phyloP scores from a whole-genome alignment of 2,113 vertebrate genomes.

The Rana temporaria region DNA sequence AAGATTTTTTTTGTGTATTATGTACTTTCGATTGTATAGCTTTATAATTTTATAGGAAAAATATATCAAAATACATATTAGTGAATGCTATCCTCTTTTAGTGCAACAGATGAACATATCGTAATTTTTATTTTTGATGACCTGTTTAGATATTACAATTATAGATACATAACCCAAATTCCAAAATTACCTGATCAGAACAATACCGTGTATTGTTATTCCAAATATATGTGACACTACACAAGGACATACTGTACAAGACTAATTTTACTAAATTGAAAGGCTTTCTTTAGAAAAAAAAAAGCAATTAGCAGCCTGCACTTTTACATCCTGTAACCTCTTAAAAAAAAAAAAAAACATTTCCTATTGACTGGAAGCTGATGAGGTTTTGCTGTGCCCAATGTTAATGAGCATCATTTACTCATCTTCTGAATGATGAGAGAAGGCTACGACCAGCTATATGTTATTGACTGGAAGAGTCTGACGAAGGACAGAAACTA shows the following conservation, averaged over 20 bases:
- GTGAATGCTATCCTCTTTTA: too few species aligned
- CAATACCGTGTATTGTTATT: too few species aligned
- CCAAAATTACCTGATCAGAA: too few species aligned
- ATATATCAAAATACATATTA: too few species aligned
- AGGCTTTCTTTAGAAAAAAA: slow-evolving; percentile 5
- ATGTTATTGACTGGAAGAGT: slow-evolving; percentile 33
- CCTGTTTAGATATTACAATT: too few species aligned
- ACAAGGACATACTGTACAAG: background rate
- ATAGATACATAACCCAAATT: too few species aligned
- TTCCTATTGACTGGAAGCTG: slow-evolving; percentile 45
- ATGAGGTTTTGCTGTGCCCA: slow-evolving; percentile 33
- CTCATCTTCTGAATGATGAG: slow-evolving; percentile 45
- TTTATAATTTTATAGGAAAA: too few species aligned
- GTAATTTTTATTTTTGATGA: too few species aligned
- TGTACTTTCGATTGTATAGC: too few species aligned
- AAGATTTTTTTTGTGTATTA: too few species aligned
- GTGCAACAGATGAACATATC: too few species aligned
- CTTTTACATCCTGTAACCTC: slow-evolving; percentile 44
- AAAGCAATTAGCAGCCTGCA: slow-evolving; percentile 21
- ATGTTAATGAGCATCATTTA: slow-evolving; percentile 50
- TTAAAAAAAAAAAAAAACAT: slow-evolving; percentile 40
- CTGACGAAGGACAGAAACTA: slow-evolving; percentile 24
- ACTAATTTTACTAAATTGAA: background rate
- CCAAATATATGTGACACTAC: background rate
- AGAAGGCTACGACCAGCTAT: background rate